Evolutionary conservation across 2,888 invertebrate genomes (phyloP), one percentile per base, ranked within the genome.

Genomic region (Iphiclides podalirius): DNA sequence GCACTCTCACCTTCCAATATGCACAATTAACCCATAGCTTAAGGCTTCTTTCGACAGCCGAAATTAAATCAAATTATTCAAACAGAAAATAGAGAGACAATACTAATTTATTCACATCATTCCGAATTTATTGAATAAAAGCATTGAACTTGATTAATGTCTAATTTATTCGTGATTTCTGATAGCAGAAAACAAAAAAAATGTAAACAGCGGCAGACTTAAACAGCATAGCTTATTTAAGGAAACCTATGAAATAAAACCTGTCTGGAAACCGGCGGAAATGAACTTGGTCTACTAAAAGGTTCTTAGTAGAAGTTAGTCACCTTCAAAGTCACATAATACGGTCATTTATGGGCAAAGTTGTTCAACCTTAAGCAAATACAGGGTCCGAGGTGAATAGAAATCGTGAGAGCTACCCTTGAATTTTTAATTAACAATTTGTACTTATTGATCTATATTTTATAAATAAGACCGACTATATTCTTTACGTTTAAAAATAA

Each of bases 381-480:
- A 55, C 59, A 60, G 52, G 59, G 54, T 42, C 53, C 59, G 48
- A 52, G 54, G 49, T 50, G 53, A 69, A 64, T 70, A 68, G 63
- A 67, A 68, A 63, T 63, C 65, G 63, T 64, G 67, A 60, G 55
- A 54, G 56, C n/a, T 65, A 67, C 64, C 66, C 70, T 67, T 67
- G 67, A 66, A 60, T 61, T 52, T 48, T 53, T 43, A 59, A 56
- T 52, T 47, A 53, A 23, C 42, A 33, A 54, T 52, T 51, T 60
- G 59, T 63, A 58, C 56, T n/a, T 34, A 17, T 9, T 13, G 17
- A 38, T 13, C 20, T 13, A n/a, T 17, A 17, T 37, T 39, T 39
- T 23, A 11, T 17, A 11, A 37, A 20, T 6, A 20, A 20, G 3
- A 3, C 20, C 20, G 6, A 20, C 6, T 20, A 20, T 20, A n/a